Evolutionary conservation across 2,113 vertebrate species (phyloP), one percentile per base, ranked within the genome.

Genomic region (Lepisosteus osseus): DNA sequence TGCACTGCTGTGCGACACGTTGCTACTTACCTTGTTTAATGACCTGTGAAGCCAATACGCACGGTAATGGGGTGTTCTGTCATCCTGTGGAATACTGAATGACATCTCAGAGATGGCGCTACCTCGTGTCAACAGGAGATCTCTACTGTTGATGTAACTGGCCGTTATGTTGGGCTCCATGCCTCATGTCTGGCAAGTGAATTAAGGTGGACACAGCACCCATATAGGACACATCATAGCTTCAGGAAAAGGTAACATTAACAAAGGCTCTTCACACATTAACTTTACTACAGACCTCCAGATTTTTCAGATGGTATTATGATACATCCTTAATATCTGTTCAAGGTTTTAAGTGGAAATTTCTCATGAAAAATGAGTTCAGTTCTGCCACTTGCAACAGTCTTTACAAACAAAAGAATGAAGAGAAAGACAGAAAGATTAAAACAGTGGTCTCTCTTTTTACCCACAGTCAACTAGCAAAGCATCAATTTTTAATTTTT

Each of bases 41-140:
- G 87, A 86, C 80, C 84, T 87, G 86, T 89, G 88, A 90, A 88
- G 89, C 84, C 81, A 78, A 74, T 86, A 79, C 77, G 65, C 75
- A 67, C 78, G 79, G 76, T 92, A 90, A 90, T 91, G 86, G 87
- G 82, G 80, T 85, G 78, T 85, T 89, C 88, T 89, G 87, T 90
- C 89, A 90, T 87, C 82, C 77, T 57, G 73, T 65, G 56, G 75
- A 45, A 71, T 68, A 41, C 77, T 84, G 87, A 88, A 75, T 90
- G 88, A 88, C 87, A 78, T 55, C 68, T 78, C 68, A 68, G 79
- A 82, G 75, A 73, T 7, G 70, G 72, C 45, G 29, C 72, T 80
- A 57, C 74, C 72, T 74, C 64, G 14, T 51, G 55, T 40, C 54
- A 45, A 54, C 76, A 75, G 71, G 71, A 55, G 78, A 73, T 74